Base-by-base conservation (phyloP, 2,888 invertebrate genomes). In the Tanypteryx hageni region DNA sequence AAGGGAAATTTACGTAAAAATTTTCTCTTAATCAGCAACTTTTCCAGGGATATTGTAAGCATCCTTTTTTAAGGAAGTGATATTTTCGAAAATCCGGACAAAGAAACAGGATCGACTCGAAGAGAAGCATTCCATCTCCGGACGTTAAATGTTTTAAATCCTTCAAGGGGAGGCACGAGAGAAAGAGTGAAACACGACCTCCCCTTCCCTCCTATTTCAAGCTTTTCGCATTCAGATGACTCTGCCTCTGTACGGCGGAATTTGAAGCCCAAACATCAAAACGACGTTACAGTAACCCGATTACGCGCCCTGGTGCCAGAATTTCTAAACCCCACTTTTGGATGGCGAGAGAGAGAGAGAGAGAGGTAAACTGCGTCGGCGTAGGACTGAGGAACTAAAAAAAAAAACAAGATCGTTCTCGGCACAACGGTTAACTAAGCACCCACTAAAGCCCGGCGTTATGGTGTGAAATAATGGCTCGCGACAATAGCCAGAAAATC, bases 261-360 rank as follows among this genome's bases (percentile, higher is more conserved):
- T 76, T 76, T 27, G 76, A 13, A 27, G 76, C 76, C 76, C 76
- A 76, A 76, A 76, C 76, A 76, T 76, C 76, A 76, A 27, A 76
- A 76, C 22, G 76, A 76, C 76, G 22, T 76, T 76, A 76, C 76
- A 14, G 76, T 76, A 76, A 76, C 76, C 76, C 27, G 4, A 76
- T 76, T 76, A 76, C 76, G 76, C 22, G 27, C 76, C 76, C 27
- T 22, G 76, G 27, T 27, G 22, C 76, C 27, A 27, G 76, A 76
- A 76, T 76, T 76, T 27, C 76, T 7, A 76, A 76, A 27, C 76
- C 22, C 76, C 76, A 68, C n/a, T 68, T 68, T 2, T 22, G 7
- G 68, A 44, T 44, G 44, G 44, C n/a, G n/a, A n/a, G 22, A 22
- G 76, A n/a, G n/a, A n/a, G n/a, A 76, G 22, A 18, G 76, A 76